Evolutionary conservation across 1,140 invertebrate genomes (phyloP).

Genomic region (Drosophila melanica): DNA sequence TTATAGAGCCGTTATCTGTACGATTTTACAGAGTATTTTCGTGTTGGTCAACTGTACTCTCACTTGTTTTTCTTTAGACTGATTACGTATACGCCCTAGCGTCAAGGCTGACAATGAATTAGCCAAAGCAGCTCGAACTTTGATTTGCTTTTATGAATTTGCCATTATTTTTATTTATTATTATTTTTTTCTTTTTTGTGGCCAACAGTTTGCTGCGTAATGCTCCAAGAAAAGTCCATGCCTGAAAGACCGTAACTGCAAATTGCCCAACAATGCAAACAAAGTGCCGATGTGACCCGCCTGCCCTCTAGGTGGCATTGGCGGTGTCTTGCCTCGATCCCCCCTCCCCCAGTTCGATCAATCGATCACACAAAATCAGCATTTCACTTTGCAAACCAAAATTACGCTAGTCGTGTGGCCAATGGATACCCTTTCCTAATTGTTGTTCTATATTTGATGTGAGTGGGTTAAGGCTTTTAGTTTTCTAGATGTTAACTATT

Average conservation of each 20-base stretch:
- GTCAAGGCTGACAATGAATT: conserved; percentile 62
- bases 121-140: conserved; percentile 23
- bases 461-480: no score
- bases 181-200: background rate
- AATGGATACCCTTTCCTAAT: background rate
- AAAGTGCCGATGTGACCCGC: conserved; percentile 42
- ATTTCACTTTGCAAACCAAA: conserved; percentile 62
- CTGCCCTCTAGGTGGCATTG: conserved; percentile 44
- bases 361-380: conserved; percentile 61
- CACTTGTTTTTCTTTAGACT: conserved; percentile 7
- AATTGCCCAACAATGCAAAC: conserved; percentile 43
- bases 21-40: background rate
- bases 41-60: background rate
- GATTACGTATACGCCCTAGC: conserved; percentile 64
- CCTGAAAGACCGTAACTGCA: conserved; percentile 8
- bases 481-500: no score
- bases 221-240: conserved; percentile 30
- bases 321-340: conserved; percentile 1
- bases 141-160: conserved; percentile 34
- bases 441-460: background rate
- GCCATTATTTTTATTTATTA: conserved; percentile 14
- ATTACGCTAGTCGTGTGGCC: background rate
- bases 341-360: conserved; percentile 32
- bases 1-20: background rate
- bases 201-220: conserved; percentile 21